Conservation (phyloP, 1,140 invertebrate species). For the Tigriopus japonicus region DNA sequence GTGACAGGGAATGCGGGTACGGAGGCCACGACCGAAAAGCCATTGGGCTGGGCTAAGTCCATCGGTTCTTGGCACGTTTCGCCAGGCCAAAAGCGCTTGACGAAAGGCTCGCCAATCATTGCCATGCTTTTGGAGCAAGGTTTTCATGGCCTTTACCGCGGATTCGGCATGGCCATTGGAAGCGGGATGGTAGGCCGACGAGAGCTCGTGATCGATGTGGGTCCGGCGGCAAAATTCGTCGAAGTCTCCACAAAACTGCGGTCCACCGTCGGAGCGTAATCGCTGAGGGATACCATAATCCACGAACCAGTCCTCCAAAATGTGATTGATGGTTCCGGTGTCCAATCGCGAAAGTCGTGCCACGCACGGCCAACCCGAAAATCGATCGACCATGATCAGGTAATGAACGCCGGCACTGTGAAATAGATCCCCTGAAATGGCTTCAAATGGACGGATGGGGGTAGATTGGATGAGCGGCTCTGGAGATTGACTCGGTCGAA, state of each 20-base stretch:
- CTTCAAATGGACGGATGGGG: background rate
- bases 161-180: background rate
- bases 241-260: background rate
- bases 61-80: too few species aligned
- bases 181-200: background rate
- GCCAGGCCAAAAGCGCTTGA: too few species aligned
- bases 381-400: background rate
- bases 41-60: too few species aligned
- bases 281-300: background rate
- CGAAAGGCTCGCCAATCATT: too few species aligned
- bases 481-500: background rate
- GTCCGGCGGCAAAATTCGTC: background rate
- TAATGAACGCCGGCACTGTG: background rate
- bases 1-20: too few species aligned
- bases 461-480: background rate
- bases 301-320: background rate
- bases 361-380: background rate
- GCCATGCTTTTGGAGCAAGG: background rate
- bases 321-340: background rate
- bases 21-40: too few species aligned
- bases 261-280: background rate
- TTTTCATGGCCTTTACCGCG: background rate
- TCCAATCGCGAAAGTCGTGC: background rate
- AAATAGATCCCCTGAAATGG: background rate
- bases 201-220: background rate